Percentiles rank a stretch among this genome's conserved stretches.
These are phyloP conservation scores for Habroteleia sp. DNA, from an alignment of 2,888 invertebrate species.

Conservation along the genomic window DNA sequence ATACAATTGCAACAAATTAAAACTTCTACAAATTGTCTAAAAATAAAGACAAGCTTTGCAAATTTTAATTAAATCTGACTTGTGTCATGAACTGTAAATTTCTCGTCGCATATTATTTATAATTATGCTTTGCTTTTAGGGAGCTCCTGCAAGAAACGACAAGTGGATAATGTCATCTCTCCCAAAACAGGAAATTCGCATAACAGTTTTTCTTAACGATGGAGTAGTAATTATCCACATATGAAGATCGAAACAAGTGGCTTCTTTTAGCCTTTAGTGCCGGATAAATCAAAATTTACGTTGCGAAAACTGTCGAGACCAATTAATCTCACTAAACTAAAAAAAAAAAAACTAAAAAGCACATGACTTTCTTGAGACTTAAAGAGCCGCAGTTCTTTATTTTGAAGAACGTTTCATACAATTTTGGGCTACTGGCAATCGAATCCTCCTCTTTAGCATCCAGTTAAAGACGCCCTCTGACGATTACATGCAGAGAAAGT, in stretches of 20 bases:
- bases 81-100: too few species aligned
- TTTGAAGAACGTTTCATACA: too few species aligned
- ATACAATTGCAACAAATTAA: too few species aligned
- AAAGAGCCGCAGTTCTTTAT: too few species aligned
- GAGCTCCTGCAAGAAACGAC: too few species aligned
- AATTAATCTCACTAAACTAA: conserved; percentile 18
- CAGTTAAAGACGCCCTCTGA: conserved; percentile 42
- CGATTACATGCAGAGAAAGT: conserved; percentile 63
- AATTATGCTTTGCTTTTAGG: too few species aligned
- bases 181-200: conserved; percentile 85
- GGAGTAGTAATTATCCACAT: conserved; percentile 86
- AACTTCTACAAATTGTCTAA: too few species aligned
- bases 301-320: conserved; percentile 1
- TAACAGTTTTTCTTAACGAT: conserved; percentile 86
- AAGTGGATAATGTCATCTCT: conserved; percentile 84
- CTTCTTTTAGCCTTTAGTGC: neutral
- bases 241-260: conserved; percentile 69
- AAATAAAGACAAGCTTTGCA: too few species aligned
- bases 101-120: too few species aligned
- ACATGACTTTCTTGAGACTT: too few species aligned
- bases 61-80: too few species aligned
- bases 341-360: too few species aligned
- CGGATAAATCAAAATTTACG: conserved; percentile 15
- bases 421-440: conserved; percentile 18
- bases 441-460: conserved; percentile 12